Base-by-base conservation (phyloP, 1,140 invertebrate species). In the Coenobita brevimanus region DNA sequence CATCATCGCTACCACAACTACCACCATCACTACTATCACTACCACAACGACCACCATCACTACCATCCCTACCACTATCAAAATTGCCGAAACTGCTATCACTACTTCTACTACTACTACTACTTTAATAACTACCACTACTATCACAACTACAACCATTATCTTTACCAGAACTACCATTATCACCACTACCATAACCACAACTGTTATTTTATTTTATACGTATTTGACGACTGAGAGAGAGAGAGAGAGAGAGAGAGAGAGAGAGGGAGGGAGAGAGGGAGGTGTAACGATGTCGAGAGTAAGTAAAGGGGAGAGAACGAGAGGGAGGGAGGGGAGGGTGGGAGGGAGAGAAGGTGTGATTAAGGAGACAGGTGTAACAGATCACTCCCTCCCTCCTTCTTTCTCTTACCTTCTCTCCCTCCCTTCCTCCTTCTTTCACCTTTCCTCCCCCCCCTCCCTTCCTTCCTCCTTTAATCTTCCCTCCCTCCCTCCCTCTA, bases 11-110 rank as follows among this genome's bases (percentile, higher is more conserved):
- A 67, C n/a, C 62, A 67, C 8, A 6, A 8, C 62, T 30, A 67
- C 62, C 62, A 67, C 62, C n/a, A 67, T n/a, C n/a, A 67, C 62
- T n/a, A 67, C n/a, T n/a, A 67, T 30, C 62, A 67, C 62, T 30
- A 67, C n/a, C 62, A 8, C 62, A 4, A 67, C n/a, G 6, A 67
- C n/a, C 62, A 67, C 62, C n/a, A 67, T n/a, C 62, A 67, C 62
- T 30, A 24, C 62, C 62, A 67, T 30, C n/a, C 6, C 8, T 4
- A 13, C n/a, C n/a, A 67, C 62, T n/a, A 67, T 30, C 62, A 67
- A 4, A 6, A 67, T n/a, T 30, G n/a, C n/a, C n/a, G n/a, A 6
- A 4, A 67, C 62, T n/a, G 4, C n/a, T n/a, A 24, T 30, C 62
- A 67, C n/a, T 30, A 67, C 62, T 30, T 10, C 62, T n/a, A 67